Evolutionary conservation across 2,113 vertebrate genomes (phyloP).

Genomic region (Pterocles burchelli): DNA sequence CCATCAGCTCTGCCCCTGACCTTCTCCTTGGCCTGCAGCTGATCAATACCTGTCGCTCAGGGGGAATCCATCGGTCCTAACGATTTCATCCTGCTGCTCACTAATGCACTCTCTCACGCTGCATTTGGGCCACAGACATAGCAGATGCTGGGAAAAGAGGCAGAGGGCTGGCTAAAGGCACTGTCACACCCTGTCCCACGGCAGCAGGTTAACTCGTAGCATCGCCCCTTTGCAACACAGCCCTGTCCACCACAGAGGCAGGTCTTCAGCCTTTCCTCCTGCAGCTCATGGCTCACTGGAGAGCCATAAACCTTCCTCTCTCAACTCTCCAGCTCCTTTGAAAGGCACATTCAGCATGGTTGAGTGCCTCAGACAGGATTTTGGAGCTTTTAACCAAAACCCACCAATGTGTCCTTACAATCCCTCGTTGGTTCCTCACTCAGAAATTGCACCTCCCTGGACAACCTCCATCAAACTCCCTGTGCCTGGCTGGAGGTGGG

Average conservation of each 20-base stretch:
- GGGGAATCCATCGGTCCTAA: constrained; percentile 3
- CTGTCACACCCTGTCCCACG: neutral
- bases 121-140: neutral
- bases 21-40: neutral
- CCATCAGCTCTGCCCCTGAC: neutral
- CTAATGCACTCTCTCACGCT: neutral
- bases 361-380: neutral
- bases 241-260: neutral
- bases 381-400: neutral
- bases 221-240: neutral
- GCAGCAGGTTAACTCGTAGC: neutral
- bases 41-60: constrained; percentile 1
- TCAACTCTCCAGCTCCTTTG: neutral
- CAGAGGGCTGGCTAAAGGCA: neutral
- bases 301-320: neutral
- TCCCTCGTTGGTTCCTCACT: neutral
- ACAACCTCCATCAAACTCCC: neutral
- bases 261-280: neutral
- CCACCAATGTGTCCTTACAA: neutral
- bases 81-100: neutral
- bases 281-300: neutral
- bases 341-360: neutral
- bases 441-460: neutral
- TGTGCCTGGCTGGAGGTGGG: neutral
- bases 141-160: neutral